Evolutionary conservation across 2,113 vertebrate genomes (phyloP), one percentile per base, ranked within the genome.

Genomic region (Microcebus griseorufus): DNA sequence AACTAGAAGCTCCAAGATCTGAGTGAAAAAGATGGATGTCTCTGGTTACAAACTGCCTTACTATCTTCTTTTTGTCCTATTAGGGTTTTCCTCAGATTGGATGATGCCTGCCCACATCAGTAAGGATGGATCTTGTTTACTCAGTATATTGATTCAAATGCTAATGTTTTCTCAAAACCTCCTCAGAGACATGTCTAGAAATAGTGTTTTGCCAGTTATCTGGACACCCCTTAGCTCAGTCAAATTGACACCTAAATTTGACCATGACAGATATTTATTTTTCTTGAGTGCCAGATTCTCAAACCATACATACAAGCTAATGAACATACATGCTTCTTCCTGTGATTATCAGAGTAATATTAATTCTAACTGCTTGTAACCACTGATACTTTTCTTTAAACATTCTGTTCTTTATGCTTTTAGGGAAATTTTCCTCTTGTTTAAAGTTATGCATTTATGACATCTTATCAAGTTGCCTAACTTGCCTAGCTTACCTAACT

Each of bases 361-460:
- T 60, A 84, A 84, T 75, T 89, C 45, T 75, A 89, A 75, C 60
- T 69, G 29, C 29, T 88, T 96, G 6, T 29, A 88, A 83, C 10
- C 12, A 70, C 12, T 70, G n/a, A 81, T 86, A 65, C 16, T 88
- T 14, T 92, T 89, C 34, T 53, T 60, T 67, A 88, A 96, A 70
- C 4, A 62, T 3, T 79, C 67, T 42, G 9, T 78, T 48, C 27
- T 81, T 93, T 55, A 78, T 79, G 27, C 13, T 73, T 72, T 84
- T 79, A n/a, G 48, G 51, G 3, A 51, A 73, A 58, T 75, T 80
- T 76, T 78, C 18, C 13, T 69, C 25, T 69, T 58, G 11, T 91
- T 95, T 83, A 78, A 94, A 92, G 70, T n/a, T 69, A 78, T 58
- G 70, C 3, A 70, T 51, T 85, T 82, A 75, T 55, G 32, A 78